Evolutionary conservation across 2,888 invertebrate species (phyloP).

Genomic region (Eutolmus rufibarbis): DNA sequence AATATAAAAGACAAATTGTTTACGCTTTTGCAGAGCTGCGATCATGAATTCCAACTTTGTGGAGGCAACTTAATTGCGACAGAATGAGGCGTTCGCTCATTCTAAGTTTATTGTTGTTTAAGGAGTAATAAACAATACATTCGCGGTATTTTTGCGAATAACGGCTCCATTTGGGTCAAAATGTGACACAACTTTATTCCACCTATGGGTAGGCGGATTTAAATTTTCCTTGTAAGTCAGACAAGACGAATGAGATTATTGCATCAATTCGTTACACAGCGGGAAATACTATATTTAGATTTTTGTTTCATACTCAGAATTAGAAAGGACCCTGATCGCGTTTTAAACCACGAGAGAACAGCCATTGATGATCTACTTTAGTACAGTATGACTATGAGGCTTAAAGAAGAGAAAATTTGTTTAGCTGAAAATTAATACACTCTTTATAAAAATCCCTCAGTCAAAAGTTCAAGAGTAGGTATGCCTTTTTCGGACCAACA

Average conservation of each 20-base stretch:
- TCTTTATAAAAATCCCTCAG: too few relatives aligned
- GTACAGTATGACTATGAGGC: too few relatives aligned
- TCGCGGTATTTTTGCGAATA: neutral
- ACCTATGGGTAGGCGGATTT: neutral
- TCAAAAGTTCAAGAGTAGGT: too few relatives aligned
- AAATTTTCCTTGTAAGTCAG: neutral
- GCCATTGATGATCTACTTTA: too few relatives aligned
- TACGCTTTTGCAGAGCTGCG: neutral
- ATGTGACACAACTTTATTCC: neutral
- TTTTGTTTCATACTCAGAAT: neutral
- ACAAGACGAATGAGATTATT: neutral
- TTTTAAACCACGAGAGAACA: neutral
- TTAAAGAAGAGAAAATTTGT: too few relatives aligned
- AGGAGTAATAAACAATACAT: neutral
- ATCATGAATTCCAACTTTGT: neutral
- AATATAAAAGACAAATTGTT: constrained; percentile 24
- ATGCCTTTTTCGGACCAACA: too few relatives aligned
- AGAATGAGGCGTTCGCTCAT: constrained; percentile 1
- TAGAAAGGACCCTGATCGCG: neutral
- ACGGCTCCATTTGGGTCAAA: constrained; percentile 6
- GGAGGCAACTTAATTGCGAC: constrained; percentile 1
- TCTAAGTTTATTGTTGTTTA: neutral
- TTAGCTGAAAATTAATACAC: too few relatives aligned
- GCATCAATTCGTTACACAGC: neutral
- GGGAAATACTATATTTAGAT: neutral